A percentile compares a stretch with the other conserved stretches of the same genome.
phyloP scores from a whole-genome alignment of 2,113 vertebrate species.

The Takifugu flavidus region DNA sequence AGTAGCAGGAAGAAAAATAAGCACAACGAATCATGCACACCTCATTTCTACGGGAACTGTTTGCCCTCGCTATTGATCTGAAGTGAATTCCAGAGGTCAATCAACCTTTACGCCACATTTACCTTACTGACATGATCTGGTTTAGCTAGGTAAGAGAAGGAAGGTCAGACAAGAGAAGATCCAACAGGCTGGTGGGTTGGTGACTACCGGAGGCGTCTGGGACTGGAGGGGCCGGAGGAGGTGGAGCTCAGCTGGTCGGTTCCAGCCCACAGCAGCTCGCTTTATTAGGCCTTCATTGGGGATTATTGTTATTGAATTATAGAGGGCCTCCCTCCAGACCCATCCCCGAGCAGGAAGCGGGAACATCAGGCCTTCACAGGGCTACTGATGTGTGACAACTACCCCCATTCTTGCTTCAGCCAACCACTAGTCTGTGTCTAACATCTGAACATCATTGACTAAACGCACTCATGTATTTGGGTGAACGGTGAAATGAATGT shows the following conservation, averaged over 20 bases:
- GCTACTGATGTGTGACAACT: constrained; percentile 52
- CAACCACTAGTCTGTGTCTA: constrained; percentile 2
- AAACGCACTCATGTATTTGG: not conserved
- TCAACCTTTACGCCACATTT: constrained; percentile 40
- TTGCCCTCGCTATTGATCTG: no score
- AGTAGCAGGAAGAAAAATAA: not conserved
- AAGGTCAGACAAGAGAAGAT: constrained; percentile 24
- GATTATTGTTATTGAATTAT: constrained; percentile 81
- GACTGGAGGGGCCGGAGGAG: constrained; percentile 53
- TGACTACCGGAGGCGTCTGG: constrained; percentile 62
- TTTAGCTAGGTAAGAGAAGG: constrained; percentile 1
- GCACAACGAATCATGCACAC: not conserved
- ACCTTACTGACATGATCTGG: not conserved
- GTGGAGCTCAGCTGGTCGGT: constrained; percentile 59
- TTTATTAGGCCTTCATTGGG: constrained; percentile 72
- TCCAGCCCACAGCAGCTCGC: constrained; percentile 53
- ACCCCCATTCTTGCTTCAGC: constrained; percentile 16
- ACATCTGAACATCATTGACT: no score
- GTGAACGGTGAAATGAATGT: no score
- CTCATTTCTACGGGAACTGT: no score
- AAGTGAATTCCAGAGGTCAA: constrained; percentile 43
- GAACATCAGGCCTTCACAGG: constrained; percentile 42
- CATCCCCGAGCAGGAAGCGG: constrained; percentile 52
- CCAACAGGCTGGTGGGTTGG: constrained; percentile 14
- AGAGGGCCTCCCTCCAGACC: constrained; percentile 53